These are phyloP conservation scores for Trimorus sp. DNA, from an alignment of 2,888 invertebrate species.

Conservation along the genomic window DNA sequence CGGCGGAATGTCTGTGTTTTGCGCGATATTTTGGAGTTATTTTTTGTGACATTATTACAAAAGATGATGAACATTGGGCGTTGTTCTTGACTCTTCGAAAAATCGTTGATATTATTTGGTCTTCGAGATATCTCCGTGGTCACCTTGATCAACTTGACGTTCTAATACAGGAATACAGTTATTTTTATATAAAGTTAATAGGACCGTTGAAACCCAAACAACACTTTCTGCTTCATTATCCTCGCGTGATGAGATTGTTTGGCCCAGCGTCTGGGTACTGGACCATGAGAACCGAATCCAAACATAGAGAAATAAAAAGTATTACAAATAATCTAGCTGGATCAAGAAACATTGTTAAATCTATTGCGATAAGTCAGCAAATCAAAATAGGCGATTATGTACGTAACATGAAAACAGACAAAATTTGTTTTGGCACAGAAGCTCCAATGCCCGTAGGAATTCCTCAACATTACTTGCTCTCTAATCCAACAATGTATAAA, in stretches of 20 bases:
- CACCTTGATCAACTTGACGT: constrained; percentile 8
- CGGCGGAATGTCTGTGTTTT: constrained; percentile 24
- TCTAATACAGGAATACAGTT: constrained; percentile 13
- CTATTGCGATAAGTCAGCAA: neutral
- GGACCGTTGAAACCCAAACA: neutral
- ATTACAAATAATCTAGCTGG: neutral
- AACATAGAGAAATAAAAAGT: constrained; percentile 10
- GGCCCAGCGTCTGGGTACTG: constrained; percentile 23
- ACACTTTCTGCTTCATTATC: constrained; percentile 16
- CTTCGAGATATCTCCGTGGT: neutral
- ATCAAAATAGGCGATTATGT: neutral
- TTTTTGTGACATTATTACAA: constrained; percentile 11
- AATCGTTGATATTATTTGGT: constrained; percentile 18
- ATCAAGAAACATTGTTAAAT: neutral
- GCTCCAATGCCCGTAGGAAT: neutral
- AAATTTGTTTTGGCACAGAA: constrained; percentile 7
- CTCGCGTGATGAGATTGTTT: neutral
- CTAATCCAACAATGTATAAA: constrained; percentile 9
- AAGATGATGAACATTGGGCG: constrained; percentile 22
- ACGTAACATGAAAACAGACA: constrained; percentile 2
- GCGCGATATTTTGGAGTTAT: constrained; percentile 23
- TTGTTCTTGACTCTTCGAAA: constrained; percentile 21
- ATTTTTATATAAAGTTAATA: neutral
- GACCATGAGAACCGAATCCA: constrained; percentile 34
- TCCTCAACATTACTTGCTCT: neutral